These are phyloP conservation scores for Gymnobelideus leadbeateri DNA, from an alignment of 2,113 vertebrate genomes.

Conservation along the genomic window DNA sequence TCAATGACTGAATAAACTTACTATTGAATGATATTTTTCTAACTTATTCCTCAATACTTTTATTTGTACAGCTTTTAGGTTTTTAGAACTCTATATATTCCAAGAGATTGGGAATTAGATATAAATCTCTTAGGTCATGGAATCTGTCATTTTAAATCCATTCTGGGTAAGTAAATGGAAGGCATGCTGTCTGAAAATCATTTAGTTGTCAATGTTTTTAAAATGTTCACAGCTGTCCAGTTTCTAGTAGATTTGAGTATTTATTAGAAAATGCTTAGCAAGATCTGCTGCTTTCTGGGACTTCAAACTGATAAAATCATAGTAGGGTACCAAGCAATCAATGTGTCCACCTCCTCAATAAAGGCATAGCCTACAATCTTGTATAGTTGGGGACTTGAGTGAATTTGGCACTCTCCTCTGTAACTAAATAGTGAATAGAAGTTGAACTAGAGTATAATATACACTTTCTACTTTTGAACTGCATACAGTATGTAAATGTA, in stretches of 20 bases:
- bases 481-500: not conserved
- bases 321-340: slow-evolving; percentile 7
- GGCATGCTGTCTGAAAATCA: not conserved
- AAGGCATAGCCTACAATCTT: not conserved
- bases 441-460: not conserved
- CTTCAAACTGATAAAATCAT: slow-evolving; percentile 16
- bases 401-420: not conserved
- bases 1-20: not conserved
- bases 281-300: not conserved
- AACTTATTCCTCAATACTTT: too few relatives aligned
- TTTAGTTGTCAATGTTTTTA: slow-evolving; percentile 2
- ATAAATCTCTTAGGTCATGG: not conserved
- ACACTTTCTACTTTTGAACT: not conserved
- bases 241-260: not conserved
- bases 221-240: not conserved
- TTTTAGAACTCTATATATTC: not conserved
- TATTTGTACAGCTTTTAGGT: slow-evolving; percentile 11
- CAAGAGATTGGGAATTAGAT: not conserved
- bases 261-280: slow-evolving; percentile 22
- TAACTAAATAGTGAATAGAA: not conserved
- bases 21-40: not conserved
- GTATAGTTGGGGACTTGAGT: not conserved
- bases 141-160: not conserved
- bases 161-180: slow-evolving; percentile 12
- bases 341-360: not conserved